These are phyloP conservation scores for Taenioides sp. DNA, from an alignment of 2,797 vertebrate genomes.

Conservation along the genomic window DNA sequence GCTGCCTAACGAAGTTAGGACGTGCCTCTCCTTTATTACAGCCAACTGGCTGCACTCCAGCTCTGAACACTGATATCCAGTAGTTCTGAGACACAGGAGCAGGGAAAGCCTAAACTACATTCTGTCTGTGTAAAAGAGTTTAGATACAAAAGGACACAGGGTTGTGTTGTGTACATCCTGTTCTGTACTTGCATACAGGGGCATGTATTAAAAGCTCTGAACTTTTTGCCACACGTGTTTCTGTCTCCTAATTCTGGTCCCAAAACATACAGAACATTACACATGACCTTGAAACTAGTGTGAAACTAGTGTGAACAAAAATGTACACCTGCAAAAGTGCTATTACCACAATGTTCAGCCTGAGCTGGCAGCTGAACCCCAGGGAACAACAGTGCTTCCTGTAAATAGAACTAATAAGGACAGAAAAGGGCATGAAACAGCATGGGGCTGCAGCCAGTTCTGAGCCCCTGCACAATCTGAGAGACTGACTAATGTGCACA, in stretches of 20 bases:
- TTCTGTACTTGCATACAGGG: constrained; percentile 3
- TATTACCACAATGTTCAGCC: constrained; percentile 34
- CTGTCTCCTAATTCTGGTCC: constrained; percentile 17
- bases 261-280: constrained; percentile 17
- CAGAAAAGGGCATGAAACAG: constrained; percentile 28
- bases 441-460: constrained; percentile 16
- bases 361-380: constrained; percentile 39
- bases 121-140: constrained; percentile 5
- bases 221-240: constrained; percentile 20
- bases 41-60: constrained; percentile 3
- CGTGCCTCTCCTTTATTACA: constrained; percentile 6
- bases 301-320: constrained; percentile 15
- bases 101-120: neutral
- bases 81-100: constrained; percentile 1
- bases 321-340: constrained; percentile 52
- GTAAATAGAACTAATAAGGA: constrained; percentile 48
- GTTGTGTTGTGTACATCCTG: constrained; percentile 13
- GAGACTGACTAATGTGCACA: constrained; percentile 14
- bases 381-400: constrained; percentile 40
- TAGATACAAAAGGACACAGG: constrained; percentile 2
- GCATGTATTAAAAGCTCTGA: constrained; percentile 13
- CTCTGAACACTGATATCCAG: neutral
- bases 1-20: constrained; percentile 8
- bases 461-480: constrained; percentile 11
- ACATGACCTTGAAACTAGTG: constrained; percentile 7